Base-by-base conservation (phyloP, 1,140 invertebrate genomes). In the Brevipalpus yothersi region DNA sequence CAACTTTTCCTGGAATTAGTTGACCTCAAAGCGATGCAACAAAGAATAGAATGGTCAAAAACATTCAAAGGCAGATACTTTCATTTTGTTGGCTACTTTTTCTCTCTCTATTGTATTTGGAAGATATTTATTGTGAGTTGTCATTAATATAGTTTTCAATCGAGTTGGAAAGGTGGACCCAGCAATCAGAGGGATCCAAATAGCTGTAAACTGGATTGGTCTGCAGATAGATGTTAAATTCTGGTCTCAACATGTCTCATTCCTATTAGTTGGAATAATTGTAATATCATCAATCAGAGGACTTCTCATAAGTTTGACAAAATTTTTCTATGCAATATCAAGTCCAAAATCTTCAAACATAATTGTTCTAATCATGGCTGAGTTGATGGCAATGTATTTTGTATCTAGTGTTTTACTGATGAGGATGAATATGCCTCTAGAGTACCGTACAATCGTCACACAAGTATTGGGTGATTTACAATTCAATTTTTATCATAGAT, bases 321-420 rank as follows among this genome's bases (percentile, higher is more conserved):
- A 96, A 78, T 99, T 99, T 74, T 99, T 99, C 75, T 96, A 98
- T 75, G 91, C 92, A 66, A 94, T 99, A 67, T 97, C 94, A n/a
- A 96, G 90, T 65, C 93, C 86, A 62, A 96, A 97, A 74, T 96
- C 91, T 23, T 97, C 93, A 31, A 98, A 98, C 70, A 84, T 98
- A 45, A 97, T 99, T 65, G 94, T 99, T 5, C 71, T 98, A 31
- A 82, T 92, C 63, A 74, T 99, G 17, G 93, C 93, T 17, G 90
- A 98, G 76, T 88, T 98, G 64, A 99, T 99, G 94, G 94, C 94
- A 15, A 99, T 98, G 94, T 98, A 99, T 72, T 99, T 98, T 75
- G 87, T 96, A 39, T 97, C 93, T 1, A 94, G 89, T 19, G 93
- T 99, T 0, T 75, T 99, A 15, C 71, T 99, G 41, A 93, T 99